These are phyloP conservation scores for Alethe castanea DNA, from an alignment of 2,113 vertebrate species.

Conservation along the genomic window DNA sequence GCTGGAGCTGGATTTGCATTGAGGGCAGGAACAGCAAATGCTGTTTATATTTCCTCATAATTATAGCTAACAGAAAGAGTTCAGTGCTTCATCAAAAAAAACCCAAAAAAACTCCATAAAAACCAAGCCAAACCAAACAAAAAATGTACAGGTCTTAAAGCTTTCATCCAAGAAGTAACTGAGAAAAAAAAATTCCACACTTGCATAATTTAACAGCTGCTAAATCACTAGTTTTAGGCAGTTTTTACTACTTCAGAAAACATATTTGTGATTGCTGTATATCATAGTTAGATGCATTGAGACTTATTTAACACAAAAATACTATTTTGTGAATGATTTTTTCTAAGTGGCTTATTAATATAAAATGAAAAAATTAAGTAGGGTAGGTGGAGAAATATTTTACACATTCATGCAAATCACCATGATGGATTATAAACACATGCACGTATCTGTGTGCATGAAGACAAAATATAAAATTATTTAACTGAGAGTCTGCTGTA, in stretches of 20 bases:
- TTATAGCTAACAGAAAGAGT: background rate
- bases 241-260: background rate
- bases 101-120: background rate
- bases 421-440: constrained; percentile 9
- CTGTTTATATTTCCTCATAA: background rate
- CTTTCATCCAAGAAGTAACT: background rate
- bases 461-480: constrained; percentile 14
- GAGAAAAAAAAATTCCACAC: background rate
- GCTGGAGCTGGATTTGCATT: background rate
- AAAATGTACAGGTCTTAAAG: background rate
- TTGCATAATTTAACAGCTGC: background rate
- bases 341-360: constrained; percentile 4
- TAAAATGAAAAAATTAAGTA: constrained; percentile 31
- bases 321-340: constrained; percentile 30
- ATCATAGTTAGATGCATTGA: background rate
- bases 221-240: background rate
- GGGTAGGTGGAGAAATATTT: constrained; percentile 27
- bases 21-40: background rate
- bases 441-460: background rate
- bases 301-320: background rate
- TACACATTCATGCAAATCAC: constrained; percentile 40
- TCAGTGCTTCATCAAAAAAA: background rate
- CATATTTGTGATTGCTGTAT: background rate
- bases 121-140: background rate
- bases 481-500: constrained; percentile 18